These are phyloP conservation scores for Panthera leo DNA, from an alignment of 2,113 vertebrate species.

Conservation along the genomic window DNA sequence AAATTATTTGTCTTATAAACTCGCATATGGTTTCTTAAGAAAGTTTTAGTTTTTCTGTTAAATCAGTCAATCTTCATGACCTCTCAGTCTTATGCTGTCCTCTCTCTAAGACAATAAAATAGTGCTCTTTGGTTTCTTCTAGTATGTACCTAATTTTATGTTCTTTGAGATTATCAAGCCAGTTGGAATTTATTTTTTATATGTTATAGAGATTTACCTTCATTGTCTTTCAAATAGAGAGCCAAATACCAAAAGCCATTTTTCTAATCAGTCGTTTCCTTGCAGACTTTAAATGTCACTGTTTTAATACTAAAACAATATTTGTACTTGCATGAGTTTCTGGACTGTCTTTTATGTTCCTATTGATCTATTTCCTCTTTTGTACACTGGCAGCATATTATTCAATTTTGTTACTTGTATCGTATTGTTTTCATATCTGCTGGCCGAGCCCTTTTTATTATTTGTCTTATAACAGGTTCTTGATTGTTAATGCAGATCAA, in stretches of 20 bases:
- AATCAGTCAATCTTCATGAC: background rate
- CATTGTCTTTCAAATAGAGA: constrained; percentile 17
- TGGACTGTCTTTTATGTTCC: background rate
- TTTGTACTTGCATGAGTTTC: constrained; percentile 8
- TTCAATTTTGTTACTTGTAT: constrained; percentile 9
- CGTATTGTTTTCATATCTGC: background rate
- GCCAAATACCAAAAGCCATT: background rate
- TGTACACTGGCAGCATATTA: background rate
- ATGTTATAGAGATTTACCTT: constrained; percentile 39
- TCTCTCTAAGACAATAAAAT: background rate
- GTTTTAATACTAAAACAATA: constrained; percentile 22
- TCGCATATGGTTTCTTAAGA: background rate
- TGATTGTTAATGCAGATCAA: background rate
- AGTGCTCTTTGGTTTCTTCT: background rate
- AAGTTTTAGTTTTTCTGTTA: background rate
- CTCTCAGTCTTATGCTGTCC: background rate
- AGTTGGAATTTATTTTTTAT: constrained; percentile 24
- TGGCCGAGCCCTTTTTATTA: background rate
- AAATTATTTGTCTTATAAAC: background rate
- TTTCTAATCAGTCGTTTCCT: constrained; percentile 43
- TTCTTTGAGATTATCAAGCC: constrained; percentile 27
- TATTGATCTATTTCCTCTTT: background rate
- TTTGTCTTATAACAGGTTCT: background rate
- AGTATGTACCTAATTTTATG: background rate
- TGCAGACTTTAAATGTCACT: constrained; percentile 49